phyloP scores from a whole-genome alignment of 2,797 vertebrate genomes.

The Melanotaenia nigrans region DNA sequence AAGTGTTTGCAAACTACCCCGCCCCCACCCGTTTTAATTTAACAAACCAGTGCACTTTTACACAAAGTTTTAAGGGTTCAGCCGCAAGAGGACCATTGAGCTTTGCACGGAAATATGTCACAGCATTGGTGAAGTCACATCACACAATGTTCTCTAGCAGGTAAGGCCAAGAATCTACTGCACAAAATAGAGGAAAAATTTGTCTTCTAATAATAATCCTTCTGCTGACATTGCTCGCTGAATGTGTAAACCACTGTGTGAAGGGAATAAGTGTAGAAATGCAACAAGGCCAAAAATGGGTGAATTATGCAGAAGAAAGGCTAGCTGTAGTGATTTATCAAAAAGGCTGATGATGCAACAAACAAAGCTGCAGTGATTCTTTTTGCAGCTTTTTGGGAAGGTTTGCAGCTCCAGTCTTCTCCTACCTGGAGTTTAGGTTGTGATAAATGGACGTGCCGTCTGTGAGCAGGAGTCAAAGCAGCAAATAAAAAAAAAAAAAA shows the following conservation, averaged over 20 bases:
- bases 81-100: slow-evolving; percentile 18
- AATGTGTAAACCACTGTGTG: background rate
- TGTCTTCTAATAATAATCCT: background rate
- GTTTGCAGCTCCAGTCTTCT: slow-evolving; percentile 45
- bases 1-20: no score
- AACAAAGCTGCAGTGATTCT: slow-evolving; percentile 48
- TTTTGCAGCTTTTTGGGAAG: slow-evolving; percentile 47
- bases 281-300: slow-evolving; percentile 25
- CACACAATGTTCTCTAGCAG: background rate
- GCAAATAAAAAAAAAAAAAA: slow-evolving; percentile 24
- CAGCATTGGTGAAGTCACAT: background rate
- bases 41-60: background rate
- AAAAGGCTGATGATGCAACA: slow-evolving; percentile 28
- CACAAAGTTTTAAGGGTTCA: slow-evolving; percentile 18
- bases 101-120: background rate
- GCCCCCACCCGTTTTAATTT: no score
- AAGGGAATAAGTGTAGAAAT: slow-evolving; percentile 14
- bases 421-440: slow-evolving; percentile 44
- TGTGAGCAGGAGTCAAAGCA: slow-evolving; percentile 58
- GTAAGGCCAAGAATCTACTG: background rate
- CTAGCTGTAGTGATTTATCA: slow-evolving; percentile 53
- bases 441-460: slow-evolving; percentile 73
- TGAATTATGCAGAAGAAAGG: slow-evolving; percentile 31
- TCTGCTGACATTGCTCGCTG: background rate
- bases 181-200: background rate